Percentiles rank a stretch among this genome's conserved stretches.
Evolutionary conservation across 2,797 vertebrate species (phyloP).

Genomic region (Acrocephalus scirpaceus): DNA sequence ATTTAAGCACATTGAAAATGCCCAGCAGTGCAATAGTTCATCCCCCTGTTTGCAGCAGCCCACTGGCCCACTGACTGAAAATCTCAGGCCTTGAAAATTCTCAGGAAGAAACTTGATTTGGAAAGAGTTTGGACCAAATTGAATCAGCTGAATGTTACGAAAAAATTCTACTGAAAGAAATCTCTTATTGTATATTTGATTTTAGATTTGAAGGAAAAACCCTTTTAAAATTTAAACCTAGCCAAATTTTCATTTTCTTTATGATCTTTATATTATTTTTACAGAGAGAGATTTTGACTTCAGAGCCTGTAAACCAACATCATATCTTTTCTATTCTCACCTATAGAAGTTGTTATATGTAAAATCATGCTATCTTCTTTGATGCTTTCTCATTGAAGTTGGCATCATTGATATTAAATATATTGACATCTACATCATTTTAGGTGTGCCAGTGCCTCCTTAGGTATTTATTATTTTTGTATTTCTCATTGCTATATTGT

Average conservation of each 20-base stretch:
- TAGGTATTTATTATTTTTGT: not conserved
- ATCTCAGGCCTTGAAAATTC: not conserved
- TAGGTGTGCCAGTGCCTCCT: not conserved
- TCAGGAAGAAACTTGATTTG: not conserved
- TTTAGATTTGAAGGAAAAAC: not conserved
- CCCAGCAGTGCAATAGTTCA: not conserved
- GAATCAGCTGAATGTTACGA: not conserved
- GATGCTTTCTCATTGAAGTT: not conserved
- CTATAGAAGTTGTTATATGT: not conserved
- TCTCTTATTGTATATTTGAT: not conserved
- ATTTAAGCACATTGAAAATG: not conserved
- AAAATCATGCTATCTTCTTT: not conserved
- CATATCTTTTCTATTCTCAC: not conserved
- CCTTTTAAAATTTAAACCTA: not conserved
- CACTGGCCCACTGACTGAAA: not conserved
- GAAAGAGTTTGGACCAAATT: not conserved
- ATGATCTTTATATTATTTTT: not conserved
- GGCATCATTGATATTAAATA: not conserved
- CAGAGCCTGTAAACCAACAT: not conserved
- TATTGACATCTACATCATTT: not conserved
- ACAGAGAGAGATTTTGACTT: not conserved
- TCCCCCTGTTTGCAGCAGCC: not conserved
- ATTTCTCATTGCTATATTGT: not conserved
- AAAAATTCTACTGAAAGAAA: not conserved
- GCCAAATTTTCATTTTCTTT: not conserved